phyloP scores from a whole-genome alignment of 2,113 vertebrate species.

The Fukomys damarensis region DNA sequence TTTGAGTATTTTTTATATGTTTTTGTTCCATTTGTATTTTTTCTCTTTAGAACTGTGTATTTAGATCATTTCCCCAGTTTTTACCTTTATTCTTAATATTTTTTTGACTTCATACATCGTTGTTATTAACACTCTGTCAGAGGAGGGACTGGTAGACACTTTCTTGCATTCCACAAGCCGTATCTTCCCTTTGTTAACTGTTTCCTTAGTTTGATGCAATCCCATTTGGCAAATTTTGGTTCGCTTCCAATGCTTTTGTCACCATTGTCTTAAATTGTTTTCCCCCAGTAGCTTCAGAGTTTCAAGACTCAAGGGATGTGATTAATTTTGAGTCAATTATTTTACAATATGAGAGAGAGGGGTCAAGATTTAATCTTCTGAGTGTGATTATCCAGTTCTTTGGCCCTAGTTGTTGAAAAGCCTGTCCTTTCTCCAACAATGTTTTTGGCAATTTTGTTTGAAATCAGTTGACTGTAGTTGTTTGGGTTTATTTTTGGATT shows the following conservation, averaged over 20 bases:
- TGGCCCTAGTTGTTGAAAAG: not conserved
- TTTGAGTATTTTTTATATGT: not conserved
- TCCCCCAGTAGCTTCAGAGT: not conserved
- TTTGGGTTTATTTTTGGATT: not conserved
- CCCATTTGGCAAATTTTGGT: not conserved
- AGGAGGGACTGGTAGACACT: not conserved
- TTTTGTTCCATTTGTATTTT: not conserved
- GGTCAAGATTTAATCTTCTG: not conserved
- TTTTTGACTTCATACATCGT: not conserved
- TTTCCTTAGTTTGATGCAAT: not conserved
- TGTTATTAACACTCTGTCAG: not conserved
- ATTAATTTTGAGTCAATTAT: not conserved
- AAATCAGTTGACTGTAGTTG: not conserved
- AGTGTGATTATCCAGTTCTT: not conserved
- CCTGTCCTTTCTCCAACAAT: not conserved
- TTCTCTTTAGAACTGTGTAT: not conserved
- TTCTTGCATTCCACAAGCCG: not conserved
- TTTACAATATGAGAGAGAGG: not conserved
- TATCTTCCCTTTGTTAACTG: not conserved
- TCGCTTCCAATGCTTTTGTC: not conserved
- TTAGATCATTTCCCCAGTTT: not conserved
- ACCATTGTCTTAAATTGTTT: not conserved
- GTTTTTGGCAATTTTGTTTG: not conserved
- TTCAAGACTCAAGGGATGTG: not conserved
- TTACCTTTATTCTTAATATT: not conserved